Conservation (phyloP, 2,113 vertebrate genomes). For the Datnioides undecimradiatus region DNA sequence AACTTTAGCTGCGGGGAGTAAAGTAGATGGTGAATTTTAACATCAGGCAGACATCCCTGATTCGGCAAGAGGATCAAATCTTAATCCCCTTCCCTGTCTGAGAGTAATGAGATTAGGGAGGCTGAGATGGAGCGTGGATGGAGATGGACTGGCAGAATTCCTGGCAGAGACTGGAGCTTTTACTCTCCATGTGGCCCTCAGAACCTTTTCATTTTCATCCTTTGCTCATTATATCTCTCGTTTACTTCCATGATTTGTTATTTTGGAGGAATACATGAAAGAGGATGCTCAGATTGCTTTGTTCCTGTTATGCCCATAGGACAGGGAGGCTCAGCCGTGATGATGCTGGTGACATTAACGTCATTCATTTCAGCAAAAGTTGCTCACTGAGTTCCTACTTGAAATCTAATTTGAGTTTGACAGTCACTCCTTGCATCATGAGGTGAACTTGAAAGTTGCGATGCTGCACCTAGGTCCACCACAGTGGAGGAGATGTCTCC, state of each 20-base stretch:
- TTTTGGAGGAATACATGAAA: neutral
- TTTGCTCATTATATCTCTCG: neutral
- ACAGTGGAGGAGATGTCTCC: neutral
- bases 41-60: constrained; percentile 32
- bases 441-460: too few relatives aligned
- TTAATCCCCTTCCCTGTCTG: constrained; percentile 42
- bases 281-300: neutral
- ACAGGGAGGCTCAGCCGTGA: neutral
- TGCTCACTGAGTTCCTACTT: too few relatives aligned
- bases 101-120: constrained; percentile 48
- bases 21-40: constrained; percentile 35
- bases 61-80: constrained; percentile 47
- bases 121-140: constrained; percentile 14
- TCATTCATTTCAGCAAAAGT: too few relatives aligned
- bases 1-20: constrained; percentile 38
- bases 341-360: too few relatives aligned
- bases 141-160: constrained; percentile 27
- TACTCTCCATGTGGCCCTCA: neutral
- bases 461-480: too few relatives aligned
- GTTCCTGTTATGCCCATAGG: neutral
- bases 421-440: too few relatives aligned
- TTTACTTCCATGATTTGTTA: neutral
- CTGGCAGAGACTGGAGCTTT: neutral
- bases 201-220: neutral
- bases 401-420: too few relatives aligned